Base-by-base conservation (phyloP, 2,888 invertebrate genomes). In the Hirtodrosophila alboralis region DNA sequence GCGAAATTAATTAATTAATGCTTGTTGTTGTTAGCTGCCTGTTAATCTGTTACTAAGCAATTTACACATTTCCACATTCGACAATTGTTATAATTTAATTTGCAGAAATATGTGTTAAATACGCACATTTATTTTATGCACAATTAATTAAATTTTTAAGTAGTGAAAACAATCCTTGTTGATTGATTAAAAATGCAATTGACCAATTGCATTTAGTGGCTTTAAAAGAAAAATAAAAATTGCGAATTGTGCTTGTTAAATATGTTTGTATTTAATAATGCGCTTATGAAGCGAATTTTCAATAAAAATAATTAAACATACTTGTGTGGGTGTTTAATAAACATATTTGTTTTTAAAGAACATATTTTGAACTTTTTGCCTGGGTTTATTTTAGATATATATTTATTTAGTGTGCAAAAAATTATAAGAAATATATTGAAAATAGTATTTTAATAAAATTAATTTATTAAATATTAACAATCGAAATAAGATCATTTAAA, bases 1-100 rank as follows among this genome's bases (percentile, higher is more conserved):
- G 51, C 18, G 47, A 77, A 77, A 73, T 80, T 73, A 84, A 78
- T 80, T 76, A 84, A 77, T 80, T 84, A 84, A 67, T 48, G 41
- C 21, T 7, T 7, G 47, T 43, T 27, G 30, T 41, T 67, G 61
- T 67, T 37, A 40, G 61, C 68, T 52, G 73, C 40, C 73, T 56
- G 40, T 67, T 56, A 47, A 51, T 30, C 26, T 34, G 26, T 16
- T 45, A 10, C 12, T 53, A 9, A 13, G 13, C 8, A 59, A 13
- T 23, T 12, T 40, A 21, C 44, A 7, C 62, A 40, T 27, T 26
- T 28, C 21, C 5, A 16, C 33, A 13, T 13, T 4, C 21, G 5
- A 27, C 14, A 53, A 57, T 28, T 53, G 36, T 71, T 53, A 9
- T 53, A 40, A 67, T 54, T 60, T 56, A 40, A 72, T 56, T 72